Conservation (phyloP, 2,888 invertebrate genomes). For the Julus scandinavius region DNA sequence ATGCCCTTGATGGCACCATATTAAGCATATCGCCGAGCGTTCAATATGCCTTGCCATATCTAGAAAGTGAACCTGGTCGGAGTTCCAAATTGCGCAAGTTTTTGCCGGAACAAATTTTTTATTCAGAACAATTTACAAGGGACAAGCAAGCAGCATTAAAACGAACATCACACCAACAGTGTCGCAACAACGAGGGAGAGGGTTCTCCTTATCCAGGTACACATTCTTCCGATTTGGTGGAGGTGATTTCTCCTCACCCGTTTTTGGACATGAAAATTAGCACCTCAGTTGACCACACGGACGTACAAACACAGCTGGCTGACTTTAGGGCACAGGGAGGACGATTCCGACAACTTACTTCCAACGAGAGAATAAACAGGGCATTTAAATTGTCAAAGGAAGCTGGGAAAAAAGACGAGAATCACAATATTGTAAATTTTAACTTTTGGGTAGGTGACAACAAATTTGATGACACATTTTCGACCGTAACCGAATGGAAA, state of each 20-base stretch:
- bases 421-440: neutral
- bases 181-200: neutral
- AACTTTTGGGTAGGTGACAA: neutral
- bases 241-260: constrained; percentile 71
- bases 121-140: constrained; percentile 68
- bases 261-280: constrained; percentile 79
- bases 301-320: constrained; percentile 79
- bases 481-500: neutral
- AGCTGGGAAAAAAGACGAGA: constrained; percentile 44
- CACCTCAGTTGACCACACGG: constrained; percentile 72
- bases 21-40: constrained; percentile 89
- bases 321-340: constrained; percentile 89
- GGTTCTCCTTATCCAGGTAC: neutral
- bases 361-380: constrained; percentile 52
- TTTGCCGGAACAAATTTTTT: constrained; percentile 77
- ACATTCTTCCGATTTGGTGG: constrained; percentile 55
- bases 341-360: constrained; percentile 63
- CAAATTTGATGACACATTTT: neutral
- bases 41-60: constrained; percentile 83
- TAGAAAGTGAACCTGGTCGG: constrained; percentile 85
- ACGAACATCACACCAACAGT: neutral
- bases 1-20: constrained; percentile 78
- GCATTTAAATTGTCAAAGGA: constrained; percentile 49
- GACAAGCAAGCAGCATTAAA: constrained; percentile 42
- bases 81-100: constrained; percentile 78